Conservation (phyloP, 2,113 vertebrate genomes). For the Alces alces region DNA sequence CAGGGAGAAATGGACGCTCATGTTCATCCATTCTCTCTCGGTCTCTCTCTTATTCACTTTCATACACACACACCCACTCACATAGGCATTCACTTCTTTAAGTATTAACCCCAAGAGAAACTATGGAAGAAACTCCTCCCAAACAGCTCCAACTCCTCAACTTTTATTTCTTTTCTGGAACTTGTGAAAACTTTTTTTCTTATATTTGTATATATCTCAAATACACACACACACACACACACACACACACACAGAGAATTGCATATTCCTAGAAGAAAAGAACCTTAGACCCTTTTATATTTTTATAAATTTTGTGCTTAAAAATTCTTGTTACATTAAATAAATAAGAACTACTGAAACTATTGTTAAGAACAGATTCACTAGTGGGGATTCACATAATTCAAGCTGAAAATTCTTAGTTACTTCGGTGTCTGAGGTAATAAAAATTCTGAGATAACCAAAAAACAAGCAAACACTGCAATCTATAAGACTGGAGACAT, state of each 20-base stretch:
- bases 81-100: not conserved
- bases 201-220: slow-evolving; percentile 9
- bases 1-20: not conserved
- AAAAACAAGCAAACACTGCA: not conserved
- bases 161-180: slow-evolving; percentile 11
- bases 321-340: not conserved
- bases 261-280: not conserved
- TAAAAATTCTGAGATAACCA: not conserved
- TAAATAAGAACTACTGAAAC: not conserved
- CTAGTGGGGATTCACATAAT: not conserved
- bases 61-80: not conserved
- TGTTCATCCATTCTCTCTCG: not conserved
- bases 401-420: not conserved
- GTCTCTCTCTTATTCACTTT: not conserved
- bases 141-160: not conserved
- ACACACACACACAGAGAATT: not conserved
- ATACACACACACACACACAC: not conserved
- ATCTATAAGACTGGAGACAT: not conserved
- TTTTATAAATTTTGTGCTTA: not conserved
- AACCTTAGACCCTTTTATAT: not conserved
- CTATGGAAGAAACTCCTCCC: not conserved
- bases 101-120: not conserved
- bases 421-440: not conserved
- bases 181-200: not conserved
- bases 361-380: not conserved